phyloP scores from a whole-genome alignment of 1,140 invertebrate genomes.

The Dolichoris vasculosae region DNA sequence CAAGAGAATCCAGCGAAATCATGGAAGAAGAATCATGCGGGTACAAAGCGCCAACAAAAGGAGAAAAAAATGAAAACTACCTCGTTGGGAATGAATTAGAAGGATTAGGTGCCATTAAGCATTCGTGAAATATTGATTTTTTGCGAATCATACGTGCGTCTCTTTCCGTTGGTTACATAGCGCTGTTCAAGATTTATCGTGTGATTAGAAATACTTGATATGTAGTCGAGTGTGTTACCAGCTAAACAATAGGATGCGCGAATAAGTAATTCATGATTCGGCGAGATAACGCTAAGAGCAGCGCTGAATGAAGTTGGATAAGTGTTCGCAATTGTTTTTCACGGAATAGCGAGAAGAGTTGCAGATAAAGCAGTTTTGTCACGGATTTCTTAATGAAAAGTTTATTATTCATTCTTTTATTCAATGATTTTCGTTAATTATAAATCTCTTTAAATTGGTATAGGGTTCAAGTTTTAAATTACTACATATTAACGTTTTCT shows the following conservation, averaged over 20 bases:
- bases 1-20: background rate
- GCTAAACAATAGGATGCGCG: background rate
- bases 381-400: background rate
- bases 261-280: conserved; percentile 11
- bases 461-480: no score
- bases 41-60: background rate
- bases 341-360: background rate
- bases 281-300: conserved; percentile 3
- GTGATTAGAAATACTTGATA: background rate
- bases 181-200: background rate
- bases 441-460: no score
- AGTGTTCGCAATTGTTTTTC: background rate
- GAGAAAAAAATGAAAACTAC: background rate
- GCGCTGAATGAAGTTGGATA: background rate
- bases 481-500: no score
- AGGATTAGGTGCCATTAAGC: conserved; percentile 31
- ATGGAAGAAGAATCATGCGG: background rate
- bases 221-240: background rate
- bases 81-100: conserved; percentile 33
- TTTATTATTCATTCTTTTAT: background rate
- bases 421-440: no score
- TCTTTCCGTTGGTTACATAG: background rate
- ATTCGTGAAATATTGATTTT: conserved; percentile 40
- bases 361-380: conserved; percentile 6
- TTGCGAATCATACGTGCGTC: background rate